phyloP scores from a whole-genome alignment of 2,888 invertebrate genomes.

The Cecidostiba fungosa region DNA sequence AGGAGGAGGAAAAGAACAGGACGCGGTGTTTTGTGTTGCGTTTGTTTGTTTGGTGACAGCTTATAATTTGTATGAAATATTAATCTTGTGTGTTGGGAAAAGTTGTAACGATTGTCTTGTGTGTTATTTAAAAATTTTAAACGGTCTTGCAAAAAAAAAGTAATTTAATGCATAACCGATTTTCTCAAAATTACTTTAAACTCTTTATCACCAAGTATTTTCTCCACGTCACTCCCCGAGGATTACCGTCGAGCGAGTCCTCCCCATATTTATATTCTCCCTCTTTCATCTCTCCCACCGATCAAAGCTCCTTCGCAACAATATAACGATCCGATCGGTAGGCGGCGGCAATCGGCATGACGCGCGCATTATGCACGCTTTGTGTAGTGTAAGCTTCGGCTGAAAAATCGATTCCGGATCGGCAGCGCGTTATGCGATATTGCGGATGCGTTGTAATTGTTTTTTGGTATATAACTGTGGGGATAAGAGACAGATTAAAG shows the following conservation, averaged over 20 bases:
- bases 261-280: neutral
- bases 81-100: neutral
- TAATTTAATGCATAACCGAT: too few relatives aligned
- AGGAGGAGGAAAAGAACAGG: neutral
- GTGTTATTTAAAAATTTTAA: too few relatives aligned
- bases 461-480: neutral
- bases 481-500: constrained; percentile 7
- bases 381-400: constrained; percentile 18
- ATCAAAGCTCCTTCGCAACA: neutral
- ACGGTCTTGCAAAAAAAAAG: too few relatives aligned
- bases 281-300: neutral
- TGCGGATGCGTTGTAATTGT: constrained; percentile 20
- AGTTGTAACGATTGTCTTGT: too few relatives aligned
- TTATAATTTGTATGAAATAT: neutral
- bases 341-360: constrained; percentile 24
- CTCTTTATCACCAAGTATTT: too few relatives aligned
- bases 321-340: constrained; percentile 11
- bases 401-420: constrained; percentile 36
- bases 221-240: neutral
- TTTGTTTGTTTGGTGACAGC: constrained; percentile 18
- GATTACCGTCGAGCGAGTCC: neutral
- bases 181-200: too few relatives aligned
- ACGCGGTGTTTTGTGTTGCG: neutral
- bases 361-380: constrained; percentile 24
- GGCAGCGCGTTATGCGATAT: neutral